Base-by-base conservation (phyloP, 2,888 invertebrate genomes). In the Sthenelais limicola region DNA sequence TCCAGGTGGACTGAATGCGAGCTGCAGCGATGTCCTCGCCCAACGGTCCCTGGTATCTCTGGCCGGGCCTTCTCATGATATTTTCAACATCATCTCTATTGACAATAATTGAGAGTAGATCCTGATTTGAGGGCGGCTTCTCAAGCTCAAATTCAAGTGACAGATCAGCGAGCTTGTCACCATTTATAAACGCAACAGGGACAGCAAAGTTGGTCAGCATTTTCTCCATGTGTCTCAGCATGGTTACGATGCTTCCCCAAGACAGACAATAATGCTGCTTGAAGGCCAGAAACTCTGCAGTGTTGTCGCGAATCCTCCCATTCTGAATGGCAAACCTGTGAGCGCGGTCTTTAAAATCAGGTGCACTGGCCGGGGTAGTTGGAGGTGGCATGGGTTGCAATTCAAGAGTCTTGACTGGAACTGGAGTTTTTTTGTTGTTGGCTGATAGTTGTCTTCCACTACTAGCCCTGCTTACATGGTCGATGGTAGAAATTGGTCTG, bases 191-290 rank as follows among this genome's bases (percentile, higher is more conserved):
- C 52, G 86, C 86, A 18, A 87, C 80, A 33, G 87, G 87, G 15
- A 87, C 81, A 33, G 83, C 78, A 78, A 82, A 86, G 62, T 82
- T 82, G 3, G 80, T 78, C 73, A 86, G 73, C 79, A 86, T 76
- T 71, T 78, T 82, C 77, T 86, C 85, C 72, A 86, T 69, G 49
- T 84, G 78, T 68, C 79, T 79, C 49, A 86, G 70, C 77, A 84
- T 83, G 30, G 86, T 83, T 3, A 85, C 85, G 78, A 86, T 85
- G 54, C 85, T 83, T 77, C 87, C 87, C 87, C 87, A 87, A 7
- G 84, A 81, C 9, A 85, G 79, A 75, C 84, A 86, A 76, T 86
- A 85, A 73, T 85, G 85, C 68, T 86, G 86, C 78, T 86, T 86
- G 76, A 87, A 87, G 33, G 84, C 81, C 72, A 83, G 68, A 73